Evolutionary conservation across 2,888 invertebrate genomes (phyloP).

Genomic region (Anthrax anthrax): DNA sequence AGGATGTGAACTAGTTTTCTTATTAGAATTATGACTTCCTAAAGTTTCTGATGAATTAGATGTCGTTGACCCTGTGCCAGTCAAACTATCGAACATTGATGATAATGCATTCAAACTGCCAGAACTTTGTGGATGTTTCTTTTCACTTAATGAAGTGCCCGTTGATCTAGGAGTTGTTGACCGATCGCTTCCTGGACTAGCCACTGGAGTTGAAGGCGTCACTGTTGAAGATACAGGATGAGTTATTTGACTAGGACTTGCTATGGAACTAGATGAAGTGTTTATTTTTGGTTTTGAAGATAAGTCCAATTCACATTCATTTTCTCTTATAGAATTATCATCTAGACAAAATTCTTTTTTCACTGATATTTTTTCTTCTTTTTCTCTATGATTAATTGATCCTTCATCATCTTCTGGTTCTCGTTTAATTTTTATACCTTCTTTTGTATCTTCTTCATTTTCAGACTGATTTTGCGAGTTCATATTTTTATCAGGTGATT

Average conservation of each 20-base stretch:
- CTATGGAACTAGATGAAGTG: conserved; percentile 28
- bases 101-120: conserved; percentile 63
- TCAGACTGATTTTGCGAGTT: conserved; percentile 38
- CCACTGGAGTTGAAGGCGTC: conserved; percentile 25
- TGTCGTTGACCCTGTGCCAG: conserved; percentile 39
- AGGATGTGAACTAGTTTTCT: conserved; percentile 56
- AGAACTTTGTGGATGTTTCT: conserved; percentile 39
- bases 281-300: conserved; percentile 8
- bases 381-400: conserved; percentile 15
- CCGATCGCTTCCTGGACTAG: conserved; percentile 65
- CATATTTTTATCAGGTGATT: conserved; percentile 42
- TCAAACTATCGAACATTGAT: conserved; percentile 79
- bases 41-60: conserved; percentile 10
- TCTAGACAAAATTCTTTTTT: conserved; percentile 31
- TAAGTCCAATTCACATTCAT: conserved; percentile 32
- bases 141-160: conserved; percentile 39
- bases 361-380: conserved; percentile 26
- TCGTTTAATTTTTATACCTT: conserved; percentile 21
- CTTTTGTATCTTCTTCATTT: conserved; percentile 34
- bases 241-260: conserved; percentile 27
- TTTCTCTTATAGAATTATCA: conserved; percentile 22
- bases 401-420: conserved; percentile 23
- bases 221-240: conserved; percentile 34
- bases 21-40: conserved; percentile 13
- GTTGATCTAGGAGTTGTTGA: conserved; percentile 60